Evolutionary conservation across 2,113 vertebrate genomes (phyloP).

Genomic region (Geococcyx californianus): DNA sequence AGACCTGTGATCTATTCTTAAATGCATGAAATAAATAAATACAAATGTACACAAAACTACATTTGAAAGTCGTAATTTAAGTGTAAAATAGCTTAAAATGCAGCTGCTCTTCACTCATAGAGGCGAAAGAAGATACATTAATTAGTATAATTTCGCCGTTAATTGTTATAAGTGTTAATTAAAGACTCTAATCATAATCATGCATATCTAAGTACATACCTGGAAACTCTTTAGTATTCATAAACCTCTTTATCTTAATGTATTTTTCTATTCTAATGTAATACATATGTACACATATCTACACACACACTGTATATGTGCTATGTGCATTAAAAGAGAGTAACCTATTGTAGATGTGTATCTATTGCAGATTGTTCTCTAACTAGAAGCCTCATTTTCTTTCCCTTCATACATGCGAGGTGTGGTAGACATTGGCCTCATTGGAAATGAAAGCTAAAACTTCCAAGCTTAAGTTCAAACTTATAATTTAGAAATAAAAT

Average conservation of each 20-base stretch:
- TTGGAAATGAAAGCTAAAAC: background rate
- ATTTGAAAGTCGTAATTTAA: constrained; percentile 51
- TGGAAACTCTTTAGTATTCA: background rate
- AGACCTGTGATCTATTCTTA: background rate
- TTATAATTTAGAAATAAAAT: background rate
- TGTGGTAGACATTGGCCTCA: background rate
- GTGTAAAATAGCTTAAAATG: constrained; percentile 49
- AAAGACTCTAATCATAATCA: constrained; percentile 9
- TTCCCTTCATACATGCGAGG: background rate
- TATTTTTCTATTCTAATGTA: constrained; percentile 11
- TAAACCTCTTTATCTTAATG: background rate
- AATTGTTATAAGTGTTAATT: constrained; percentile 27
- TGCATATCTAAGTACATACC: constrained; percentile 12
- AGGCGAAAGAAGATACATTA: constrained; percentile 51
- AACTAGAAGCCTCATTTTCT: constrained; percentile 11
- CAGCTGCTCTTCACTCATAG: constrained; percentile 21
- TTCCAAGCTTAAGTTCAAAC: background rate
- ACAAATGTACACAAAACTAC: constrained; percentile 35
- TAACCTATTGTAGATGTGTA: background rate
- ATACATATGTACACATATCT: background rate
- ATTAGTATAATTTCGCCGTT: constrained; percentile 58
- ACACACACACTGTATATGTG: background rate
- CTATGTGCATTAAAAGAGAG: background rate
- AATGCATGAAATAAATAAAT: constrained; percentile 47
- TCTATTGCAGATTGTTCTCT: background rate